Evolutionary conservation across 2,888 invertebrate genomes (phyloP), one percentile per base, ranked within the genome.

Genomic region (Gibbula magus): DNA sequence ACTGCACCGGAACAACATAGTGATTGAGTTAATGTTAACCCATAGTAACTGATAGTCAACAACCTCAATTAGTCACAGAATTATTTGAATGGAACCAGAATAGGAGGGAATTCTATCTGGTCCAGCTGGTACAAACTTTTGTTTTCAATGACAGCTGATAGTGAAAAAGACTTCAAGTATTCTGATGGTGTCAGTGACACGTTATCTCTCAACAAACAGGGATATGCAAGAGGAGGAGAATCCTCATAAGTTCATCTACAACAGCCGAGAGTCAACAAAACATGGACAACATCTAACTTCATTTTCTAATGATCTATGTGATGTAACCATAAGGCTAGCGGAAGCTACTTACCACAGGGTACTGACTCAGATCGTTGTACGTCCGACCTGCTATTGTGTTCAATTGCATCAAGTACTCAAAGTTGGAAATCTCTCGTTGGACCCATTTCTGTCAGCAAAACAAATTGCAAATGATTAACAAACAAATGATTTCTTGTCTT

Each of bases 381-480:
- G 93, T 93, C 61, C 94, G 85, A 0, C 94, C 94, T 70, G 94
- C 93, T 75, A 94, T 93, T n/a, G 94, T 94, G 86, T 94, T 94
- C 81, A 94, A 86, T 85, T 93, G 92, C 93, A 94, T 94, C 84
- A 94, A 85, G 84, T 94, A 94, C 74, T 94, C 93, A 89, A 94
- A 94, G 84, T 94, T 94, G 77, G 92, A 92, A 75, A 94, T 93
- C 83, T 94, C 93, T 79, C 93, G 83, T 51, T 93, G 89, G 1
- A 95, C 93, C 95, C 95, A 95, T 90, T 92, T 92, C 93, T 93
- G 87, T 29, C 88, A 84, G 22, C 86, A 84, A n/a, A n/a, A 52
- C 70, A 45, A 78, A 32, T 73, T n/a, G 18, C 8, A 56, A n/a
- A 22, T 20, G 8, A 20, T 32, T 18, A 2, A 80, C 18, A 32